These are phyloP conservation scores for Atta texana DNA, from an alignment of 1,140 invertebrate species.

Conservation along the genomic window DNA sequence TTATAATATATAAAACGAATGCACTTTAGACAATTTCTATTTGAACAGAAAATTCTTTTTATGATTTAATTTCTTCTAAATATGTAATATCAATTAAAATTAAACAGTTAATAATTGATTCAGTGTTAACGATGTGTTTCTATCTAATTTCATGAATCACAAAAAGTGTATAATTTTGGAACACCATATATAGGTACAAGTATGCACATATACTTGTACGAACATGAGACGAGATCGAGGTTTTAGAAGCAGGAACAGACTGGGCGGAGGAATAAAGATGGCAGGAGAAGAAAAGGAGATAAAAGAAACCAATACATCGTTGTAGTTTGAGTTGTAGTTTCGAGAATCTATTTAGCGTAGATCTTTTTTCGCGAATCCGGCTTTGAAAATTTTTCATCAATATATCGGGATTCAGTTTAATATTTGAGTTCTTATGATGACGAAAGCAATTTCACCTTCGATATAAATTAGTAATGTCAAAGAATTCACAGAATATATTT, in stretches of 20 bases:
- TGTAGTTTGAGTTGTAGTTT: conserved; percentile 79
- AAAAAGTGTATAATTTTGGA: not conserved
- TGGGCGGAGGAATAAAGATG: conserved; percentile 49
- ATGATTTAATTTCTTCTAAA: not conserved
- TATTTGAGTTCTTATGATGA: conserved; percentile 17
- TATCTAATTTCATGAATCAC: not conserved
- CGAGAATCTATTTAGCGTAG: conserved; percentile 81
- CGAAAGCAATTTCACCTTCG: conserved; percentile 32
- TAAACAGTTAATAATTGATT: not conserved
- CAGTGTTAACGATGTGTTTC: not conserved
- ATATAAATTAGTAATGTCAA: conserved; percentile 21
- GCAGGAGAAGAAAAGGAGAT: conserved; percentile 1
- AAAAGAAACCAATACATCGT: conserved; percentile 38
- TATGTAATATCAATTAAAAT: not conserved
- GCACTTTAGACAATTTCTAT: not conserved
- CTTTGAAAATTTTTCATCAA: conserved; percentile 42
- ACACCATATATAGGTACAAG: conserved; percentile 10
- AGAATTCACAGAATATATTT: not conserved
- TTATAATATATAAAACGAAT: not conserved
- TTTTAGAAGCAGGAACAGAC: conserved; percentile 65
- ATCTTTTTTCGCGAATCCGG: conserved; percentile 50
- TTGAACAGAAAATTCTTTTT: not conserved
- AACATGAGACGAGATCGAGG: conserved; percentile 62
- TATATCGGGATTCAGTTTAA: not conserved
- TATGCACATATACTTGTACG: conserved; percentile 51